Evolutionary conservation across 1,140 invertebrate species (phyloP).

Genomic region (Nebria ingens): DNA sequence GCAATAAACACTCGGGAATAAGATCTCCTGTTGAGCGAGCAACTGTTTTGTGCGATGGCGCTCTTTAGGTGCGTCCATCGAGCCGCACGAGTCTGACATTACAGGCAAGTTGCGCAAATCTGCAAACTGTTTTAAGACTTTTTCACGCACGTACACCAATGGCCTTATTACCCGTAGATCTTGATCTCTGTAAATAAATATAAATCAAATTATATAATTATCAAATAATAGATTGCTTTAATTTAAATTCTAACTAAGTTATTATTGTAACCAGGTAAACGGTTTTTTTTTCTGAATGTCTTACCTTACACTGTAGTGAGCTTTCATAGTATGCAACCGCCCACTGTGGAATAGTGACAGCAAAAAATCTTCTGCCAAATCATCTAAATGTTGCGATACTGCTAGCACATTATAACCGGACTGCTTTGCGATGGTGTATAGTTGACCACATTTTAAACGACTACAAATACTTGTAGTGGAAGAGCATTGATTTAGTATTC

Average conservation of each 20-base stretch:
- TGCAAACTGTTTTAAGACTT: constrained; percentile 56
- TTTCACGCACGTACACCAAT: constrained; percentile 77
- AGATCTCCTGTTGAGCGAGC: constrained; percentile 62
- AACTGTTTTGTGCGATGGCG: constrained; percentile 58
- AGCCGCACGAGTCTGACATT: constrained; percentile 45
- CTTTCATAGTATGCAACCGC: constrained; percentile 68
- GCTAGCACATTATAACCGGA: constrained; percentile 78
- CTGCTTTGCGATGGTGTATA: constrained; percentile 63
- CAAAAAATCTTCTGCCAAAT: constrained; percentile 73
- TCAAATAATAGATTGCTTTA: constrained; percentile 8
- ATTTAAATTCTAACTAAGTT: neutral
- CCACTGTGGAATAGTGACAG: constrained; percentile 76
- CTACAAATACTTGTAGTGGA: constrained; percentile 56
- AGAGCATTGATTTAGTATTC: neutral
- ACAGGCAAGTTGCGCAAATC: constrained; percentile 55
- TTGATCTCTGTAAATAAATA: constrained; percentile 49
- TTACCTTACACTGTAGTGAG: constrained; percentile 61
- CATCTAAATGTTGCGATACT: constrained; percentile 78
- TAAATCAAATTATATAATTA: too few relatives aligned
- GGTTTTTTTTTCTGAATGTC: constrained; percentile 16
- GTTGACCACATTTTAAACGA: constrained; percentile 55
- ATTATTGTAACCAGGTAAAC: too few relatives aligned
- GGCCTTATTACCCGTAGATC: constrained; percentile 77
- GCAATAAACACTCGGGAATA: constrained; percentile 58
- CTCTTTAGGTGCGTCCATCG: constrained; percentile 40